These are phyloP conservation scores for Sardinella longiceps DNA, from an alignment of 2,797 vertebrate genomes.

Conservation along the genomic window DNA sequence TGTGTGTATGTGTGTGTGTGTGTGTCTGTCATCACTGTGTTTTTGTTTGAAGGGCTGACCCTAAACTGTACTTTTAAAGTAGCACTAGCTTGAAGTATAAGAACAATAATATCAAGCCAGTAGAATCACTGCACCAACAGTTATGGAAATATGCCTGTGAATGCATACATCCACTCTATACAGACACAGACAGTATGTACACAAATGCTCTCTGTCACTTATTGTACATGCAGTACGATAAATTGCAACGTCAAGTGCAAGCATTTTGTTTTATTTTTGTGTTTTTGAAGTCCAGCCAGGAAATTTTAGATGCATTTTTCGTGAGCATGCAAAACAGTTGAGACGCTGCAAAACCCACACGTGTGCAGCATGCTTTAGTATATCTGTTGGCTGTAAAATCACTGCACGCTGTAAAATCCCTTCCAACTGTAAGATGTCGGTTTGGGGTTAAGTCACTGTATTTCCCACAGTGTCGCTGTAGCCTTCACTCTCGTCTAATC, in stretches of 20 bases:
- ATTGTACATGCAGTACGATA: no score
- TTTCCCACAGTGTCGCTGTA: neutral
- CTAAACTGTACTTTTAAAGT: conserved; percentile 22
- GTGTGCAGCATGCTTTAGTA: no score
- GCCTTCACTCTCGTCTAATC: neutral
- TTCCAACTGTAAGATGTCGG: no score
- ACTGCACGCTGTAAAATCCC: no score
- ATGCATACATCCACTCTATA: neutral
- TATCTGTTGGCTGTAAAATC: no score
- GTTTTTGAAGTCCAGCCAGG: conserved; percentile 11
- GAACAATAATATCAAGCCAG: no score
- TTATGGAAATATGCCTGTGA: neutral
- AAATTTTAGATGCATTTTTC: neutral
- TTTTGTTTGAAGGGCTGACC: conserved; percentile 43
- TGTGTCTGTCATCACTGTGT: conserved; percentile 49
- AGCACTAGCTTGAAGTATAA: neutral
- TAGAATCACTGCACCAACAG: neutral
- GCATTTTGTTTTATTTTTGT: neutral
- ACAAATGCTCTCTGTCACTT: neutral
- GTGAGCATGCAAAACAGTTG: neutral
- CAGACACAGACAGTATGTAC: neutral
- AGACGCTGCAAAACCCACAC: neutral
- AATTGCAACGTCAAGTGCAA: neutral
- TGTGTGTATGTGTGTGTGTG: conserved; percentile 42
- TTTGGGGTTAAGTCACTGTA: neutral